Evolutionary conservation across 2,113 vertebrate species (phyloP), one percentile per base, ranked within the genome.

Genomic region (Hydrochoerus hydrochaeris): DNA sequence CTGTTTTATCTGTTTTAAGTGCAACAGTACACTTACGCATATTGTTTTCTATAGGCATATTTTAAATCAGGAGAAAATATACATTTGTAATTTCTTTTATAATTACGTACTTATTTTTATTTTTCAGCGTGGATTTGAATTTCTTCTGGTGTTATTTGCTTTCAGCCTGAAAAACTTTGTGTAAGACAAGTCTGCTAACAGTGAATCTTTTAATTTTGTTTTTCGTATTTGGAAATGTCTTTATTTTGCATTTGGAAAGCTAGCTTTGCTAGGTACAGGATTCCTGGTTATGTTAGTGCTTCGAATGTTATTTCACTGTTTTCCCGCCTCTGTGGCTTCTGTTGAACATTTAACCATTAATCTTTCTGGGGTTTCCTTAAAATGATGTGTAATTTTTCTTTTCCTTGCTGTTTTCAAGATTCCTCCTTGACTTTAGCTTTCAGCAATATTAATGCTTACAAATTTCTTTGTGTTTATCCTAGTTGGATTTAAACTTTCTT

Each of bases 161-260:
- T 44, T 92, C 46, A 92, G 35, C 20, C 19, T 14, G 7, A 67
- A 90, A 22, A 83, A 54, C 73, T 84, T 67, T 44, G 13, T 94
- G 49, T 35, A 75, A 91, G 52, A 38, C 52, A 95, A 49, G 10
- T 67, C 17, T 44, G 38, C 52, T 92, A 78, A 35, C 9, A 95
- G 80, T 26, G 81, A 35, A 86, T 83, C 41, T 65, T 93, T 41
- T 81, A 71, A 32, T 7, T 69, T 58, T 60, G 2, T 49, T 46
- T 49, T 28, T 44, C 83, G 90, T 93, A 8, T 85, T 38, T 93
- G 32, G 11, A 16, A 67, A 58, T 71, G 30, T 46, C 65, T 84
- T 95, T 91, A 89, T 92, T 95, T 94, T 73, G 2, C 62, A 49
- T 93, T 96, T 84, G 75, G 67, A 83, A 90, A 84, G 20, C 49